Evolutionary conservation across 2,113 vertebrate genomes (phyloP).

Genomic region (Aviceda subcristata): DNA sequence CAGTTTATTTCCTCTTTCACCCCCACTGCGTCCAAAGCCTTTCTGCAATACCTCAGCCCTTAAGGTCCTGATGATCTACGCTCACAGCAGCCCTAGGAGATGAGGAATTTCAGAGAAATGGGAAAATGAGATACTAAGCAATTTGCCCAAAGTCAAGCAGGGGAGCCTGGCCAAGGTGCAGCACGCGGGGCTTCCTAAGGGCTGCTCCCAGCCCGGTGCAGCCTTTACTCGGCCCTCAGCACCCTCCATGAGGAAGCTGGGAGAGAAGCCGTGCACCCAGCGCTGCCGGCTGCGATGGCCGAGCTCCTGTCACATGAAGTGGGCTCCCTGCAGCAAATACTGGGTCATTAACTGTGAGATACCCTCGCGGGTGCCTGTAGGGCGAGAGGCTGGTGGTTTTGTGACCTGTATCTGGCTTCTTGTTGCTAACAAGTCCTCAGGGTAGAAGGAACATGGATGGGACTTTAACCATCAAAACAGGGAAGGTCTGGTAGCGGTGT

Average conservation of each 20-base stretch:
- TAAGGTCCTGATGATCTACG: fast-evolving
- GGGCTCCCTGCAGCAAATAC: background rate
- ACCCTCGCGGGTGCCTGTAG: fast-evolving
- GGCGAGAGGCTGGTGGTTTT: fast-evolving
- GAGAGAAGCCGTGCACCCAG: fast-evolving
- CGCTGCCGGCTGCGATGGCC: fast-evolving
- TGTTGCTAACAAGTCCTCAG: background rate
- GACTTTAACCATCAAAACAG: background rate
- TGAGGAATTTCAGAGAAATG: background rate
- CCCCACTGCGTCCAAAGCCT: background rate
- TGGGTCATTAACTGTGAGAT: fast-evolving
- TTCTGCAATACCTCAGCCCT: background rate
- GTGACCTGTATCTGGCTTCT: too few relatives aligned
- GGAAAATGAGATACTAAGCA: background rate
- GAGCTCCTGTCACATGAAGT: fast-evolving
- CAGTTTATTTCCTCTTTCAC: background rate
- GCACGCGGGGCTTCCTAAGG: background rate
- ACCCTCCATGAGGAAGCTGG: fast-evolving
- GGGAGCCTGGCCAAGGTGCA: background rate
- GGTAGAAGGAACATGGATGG: background rate
- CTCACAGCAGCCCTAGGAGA: background rate
- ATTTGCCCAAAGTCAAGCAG: fast-evolving
- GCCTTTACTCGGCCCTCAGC: background rate
- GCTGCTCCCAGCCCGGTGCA: fast-evolving
- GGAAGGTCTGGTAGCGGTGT: background rate